Evolutionary conservation across 2,888 invertebrate genomes (phyloP).

Genomic region (Drosophila quinaria): DNA sequence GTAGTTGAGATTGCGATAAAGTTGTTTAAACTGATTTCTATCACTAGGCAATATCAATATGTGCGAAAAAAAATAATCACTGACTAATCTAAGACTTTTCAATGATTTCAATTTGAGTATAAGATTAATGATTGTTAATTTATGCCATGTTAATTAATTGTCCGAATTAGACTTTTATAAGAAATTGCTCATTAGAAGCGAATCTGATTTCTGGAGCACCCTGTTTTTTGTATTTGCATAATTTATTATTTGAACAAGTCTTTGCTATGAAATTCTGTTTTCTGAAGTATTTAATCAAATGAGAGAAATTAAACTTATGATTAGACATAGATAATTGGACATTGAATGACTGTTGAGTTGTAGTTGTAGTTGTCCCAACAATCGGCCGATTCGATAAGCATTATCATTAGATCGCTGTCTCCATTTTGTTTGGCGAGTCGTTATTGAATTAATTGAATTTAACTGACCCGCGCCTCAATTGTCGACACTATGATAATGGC

Average conservation of each 20-base stretch:
- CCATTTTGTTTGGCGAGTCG: conserved; percentile 43
- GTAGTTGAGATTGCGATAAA: no score
- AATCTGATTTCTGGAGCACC: neutral
- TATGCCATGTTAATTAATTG: conserved; percentile 3
- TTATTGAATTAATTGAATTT: conserved; percentile 77
- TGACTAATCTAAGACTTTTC: neutral
- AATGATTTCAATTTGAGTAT: neutral
- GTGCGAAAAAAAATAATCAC: no score
- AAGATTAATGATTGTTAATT: neutral
- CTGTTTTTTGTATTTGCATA: neutral
- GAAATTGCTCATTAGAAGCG: neutral
- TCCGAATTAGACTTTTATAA: neutral
- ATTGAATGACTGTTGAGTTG: neutral
- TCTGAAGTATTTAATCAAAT: neutral
- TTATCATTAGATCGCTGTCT: conserved; percentile 23
- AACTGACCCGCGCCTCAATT: conserved; percentile 68
- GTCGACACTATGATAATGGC: conserved; percentile 60
- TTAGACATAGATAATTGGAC: neutral
- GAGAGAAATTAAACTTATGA: neutral
- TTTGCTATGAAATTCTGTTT: neutral
- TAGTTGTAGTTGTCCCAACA: neutral
- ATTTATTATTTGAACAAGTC: no score
- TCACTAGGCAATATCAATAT: no score
- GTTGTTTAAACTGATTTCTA: no score
- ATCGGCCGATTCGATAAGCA: neutral